Evolutionary conservation across 1,140 invertebrate genomes (phyloP).

Genomic region (Drosophila asahinai): DNA sequence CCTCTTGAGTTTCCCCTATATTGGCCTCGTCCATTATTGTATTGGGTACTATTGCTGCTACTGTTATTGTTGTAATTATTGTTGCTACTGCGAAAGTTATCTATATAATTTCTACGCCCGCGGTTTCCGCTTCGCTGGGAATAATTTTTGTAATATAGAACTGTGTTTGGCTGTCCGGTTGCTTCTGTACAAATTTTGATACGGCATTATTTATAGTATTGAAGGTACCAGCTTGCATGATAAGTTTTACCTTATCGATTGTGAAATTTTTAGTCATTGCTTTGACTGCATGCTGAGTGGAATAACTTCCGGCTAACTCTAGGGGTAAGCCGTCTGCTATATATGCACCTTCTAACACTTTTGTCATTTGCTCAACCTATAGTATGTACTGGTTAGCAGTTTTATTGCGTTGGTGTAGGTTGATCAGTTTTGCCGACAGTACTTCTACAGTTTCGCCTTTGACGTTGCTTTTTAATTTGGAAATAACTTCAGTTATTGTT

Average conservation of each 20-base stretch:
- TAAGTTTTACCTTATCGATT: constrained; percentile 32
- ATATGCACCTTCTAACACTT: constrained; percentile 18
- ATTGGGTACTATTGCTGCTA: neutral
- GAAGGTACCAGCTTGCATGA: constrained; percentile 34
- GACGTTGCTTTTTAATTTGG: neutral
- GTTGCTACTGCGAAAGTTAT: constrained; percentile 2
- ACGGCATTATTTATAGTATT: constrained; percentile 25
- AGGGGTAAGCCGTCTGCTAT: constrained; percentile 16
- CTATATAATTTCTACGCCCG: constrained; percentile 1
- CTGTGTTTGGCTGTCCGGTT: constrained; percentile 27
- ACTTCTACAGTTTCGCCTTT: constrained; percentile 14
- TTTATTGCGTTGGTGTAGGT: constrained; percentile 7
- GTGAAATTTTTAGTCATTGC: constrained; percentile 30
- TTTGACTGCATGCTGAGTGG: constrained; percentile 8
- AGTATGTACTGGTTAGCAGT: constrained; percentile 4
- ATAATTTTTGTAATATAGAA: constrained; percentile 15
- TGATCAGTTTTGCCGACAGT: constrained; percentile 6
- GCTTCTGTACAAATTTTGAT: constrained; percentile 32
- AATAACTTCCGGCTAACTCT: constrained; percentile 25
- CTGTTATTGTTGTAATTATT: neutral
- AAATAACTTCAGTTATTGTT: neutral
- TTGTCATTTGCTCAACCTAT: constrained; percentile 11
- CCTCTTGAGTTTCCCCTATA: constrained; percentile 2
- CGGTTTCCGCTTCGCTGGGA: constrained; percentile 1
- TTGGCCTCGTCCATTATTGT: neutral